A percentile compares a stretch with the other conserved stretches of the same genome.
These are phyloP conservation scores for Clitarchus hookeri DNA, from an alignment of 2,888 invertebrate species.

Conservation along the genomic window DNA sequence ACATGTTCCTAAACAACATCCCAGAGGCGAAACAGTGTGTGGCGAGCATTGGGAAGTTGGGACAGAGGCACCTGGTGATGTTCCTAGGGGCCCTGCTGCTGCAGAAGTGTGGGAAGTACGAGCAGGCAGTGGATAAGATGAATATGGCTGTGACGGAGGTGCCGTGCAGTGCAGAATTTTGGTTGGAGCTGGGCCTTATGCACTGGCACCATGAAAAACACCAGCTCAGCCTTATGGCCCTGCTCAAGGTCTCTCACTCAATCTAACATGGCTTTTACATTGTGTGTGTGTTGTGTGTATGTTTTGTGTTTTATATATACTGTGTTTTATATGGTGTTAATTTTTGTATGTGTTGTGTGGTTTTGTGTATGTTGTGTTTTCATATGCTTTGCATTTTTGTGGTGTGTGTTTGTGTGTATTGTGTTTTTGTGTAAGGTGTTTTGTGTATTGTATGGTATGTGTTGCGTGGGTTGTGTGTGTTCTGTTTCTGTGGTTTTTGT, in stretches of 20 bases:
- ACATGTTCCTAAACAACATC: conserved; percentile 54
- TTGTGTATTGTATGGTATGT: no score
- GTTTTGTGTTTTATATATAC: no score
- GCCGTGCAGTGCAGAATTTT: conserved; percentile 58
- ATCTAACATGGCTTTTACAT: no score
- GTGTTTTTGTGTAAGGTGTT: no score
- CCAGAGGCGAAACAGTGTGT: conserved; percentile 52
- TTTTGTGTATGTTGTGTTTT: no score
- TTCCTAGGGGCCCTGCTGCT: conserved; percentile 60
- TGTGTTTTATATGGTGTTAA: no score
- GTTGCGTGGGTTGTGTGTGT: no score
- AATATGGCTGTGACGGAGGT: conserved; percentile 55
- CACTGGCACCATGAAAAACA: conserved; percentile 64
- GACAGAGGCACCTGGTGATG: conserved; percentile 46
- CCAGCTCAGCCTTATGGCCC: conserved; percentile 64
- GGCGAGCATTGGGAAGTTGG: conserved; percentile 49
- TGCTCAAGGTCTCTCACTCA: conserved; percentile 60
- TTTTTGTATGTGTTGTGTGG: no score
- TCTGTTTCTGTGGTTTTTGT: no score
- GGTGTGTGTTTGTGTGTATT: no score
- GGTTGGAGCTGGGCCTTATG: conserved; percentile 64
- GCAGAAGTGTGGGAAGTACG: conserved; percentile 58
- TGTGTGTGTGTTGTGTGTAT: no score
- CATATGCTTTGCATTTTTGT: no score
- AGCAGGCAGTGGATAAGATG: conserved; percentile 58